Percentiles rank a stretch among this genome's conserved stretches.
These are phyloP conservation scores for Otus sunia DNA, from an alignment of 2,113 vertebrate genomes.

Conservation along the genomic window DNA sequence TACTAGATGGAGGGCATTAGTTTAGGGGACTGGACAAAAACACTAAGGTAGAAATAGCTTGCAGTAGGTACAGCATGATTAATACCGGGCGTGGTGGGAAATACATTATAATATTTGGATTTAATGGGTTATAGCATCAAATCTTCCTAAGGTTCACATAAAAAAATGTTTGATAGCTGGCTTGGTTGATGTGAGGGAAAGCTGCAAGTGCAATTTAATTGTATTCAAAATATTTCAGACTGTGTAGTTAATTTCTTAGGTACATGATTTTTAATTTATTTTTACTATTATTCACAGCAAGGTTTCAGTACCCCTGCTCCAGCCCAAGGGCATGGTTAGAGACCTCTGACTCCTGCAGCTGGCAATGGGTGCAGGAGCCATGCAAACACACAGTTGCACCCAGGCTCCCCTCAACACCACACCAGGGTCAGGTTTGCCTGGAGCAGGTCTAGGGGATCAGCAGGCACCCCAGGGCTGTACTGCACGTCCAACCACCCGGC, in stretches of 20 bases:
- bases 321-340: background rate
- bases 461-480: background rate
- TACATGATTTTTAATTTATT: background rate
- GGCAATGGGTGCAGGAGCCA: background rate
- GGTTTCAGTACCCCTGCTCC: background rate
- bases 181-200: background rate
- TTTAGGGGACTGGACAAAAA: background rate
- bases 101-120: background rate
- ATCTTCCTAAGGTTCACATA: background rate
- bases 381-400: accelerated
- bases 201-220: background rate
- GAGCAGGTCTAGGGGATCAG: accelerated
- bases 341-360: background rate
- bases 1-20: background rate
- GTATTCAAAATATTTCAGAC: background rate
- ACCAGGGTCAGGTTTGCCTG: background rate
- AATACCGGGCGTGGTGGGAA: background rate
- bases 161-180: background rate
- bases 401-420: accelerated
- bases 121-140: background rate
- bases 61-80: background rate
- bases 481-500: background rate
- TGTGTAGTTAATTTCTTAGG: background rate
- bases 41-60: background rate
- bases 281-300: background rate